Conservation (phyloP, 2,888 invertebrate genomes). For the Thysanoteuthis rhombus region DNA sequence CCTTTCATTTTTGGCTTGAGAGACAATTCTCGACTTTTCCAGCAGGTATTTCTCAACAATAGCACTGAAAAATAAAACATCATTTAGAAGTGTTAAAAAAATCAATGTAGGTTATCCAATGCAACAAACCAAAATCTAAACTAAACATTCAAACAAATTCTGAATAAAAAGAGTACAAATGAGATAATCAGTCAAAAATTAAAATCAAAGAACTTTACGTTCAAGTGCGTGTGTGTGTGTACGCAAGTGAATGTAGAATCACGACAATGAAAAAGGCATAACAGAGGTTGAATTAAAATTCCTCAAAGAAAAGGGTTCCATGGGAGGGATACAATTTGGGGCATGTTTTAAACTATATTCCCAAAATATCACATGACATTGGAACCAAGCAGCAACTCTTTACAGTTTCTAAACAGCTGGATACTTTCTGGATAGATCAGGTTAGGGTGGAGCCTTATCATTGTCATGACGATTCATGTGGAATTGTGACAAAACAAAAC, state of each 20-base stretch:
- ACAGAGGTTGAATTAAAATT: not conserved
- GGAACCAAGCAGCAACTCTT: too few relatives aligned
- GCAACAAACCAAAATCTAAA: not conserved
- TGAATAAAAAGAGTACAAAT: not conserved
- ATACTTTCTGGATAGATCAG: too few relatives aligned
- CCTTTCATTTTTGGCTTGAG: conserved; percentile 89
- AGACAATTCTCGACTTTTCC: conserved; percentile 93
- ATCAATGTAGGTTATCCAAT: not conserved
- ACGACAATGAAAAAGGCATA: not conserved
- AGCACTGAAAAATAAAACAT: conserved; percentile 73
- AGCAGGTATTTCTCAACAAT: conserved; percentile 95
- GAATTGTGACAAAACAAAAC: too few relatives aligned
- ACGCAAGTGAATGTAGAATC: not conserved
- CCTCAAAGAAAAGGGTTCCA: too few relatives aligned
- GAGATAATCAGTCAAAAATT: not conserved
- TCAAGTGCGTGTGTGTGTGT: too few relatives aligned
- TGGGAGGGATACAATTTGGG: too few relatives aligned
- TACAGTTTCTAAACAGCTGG: too few relatives aligned
- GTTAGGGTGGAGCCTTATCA: too few relatives aligned
- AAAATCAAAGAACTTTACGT: not conserved
- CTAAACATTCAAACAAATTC: not conserved
- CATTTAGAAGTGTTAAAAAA: too few relatives aligned
- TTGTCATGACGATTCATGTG: too few relatives aligned
- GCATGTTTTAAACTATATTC: too few relatives aligned
- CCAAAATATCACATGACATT: too few relatives aligned